Evolutionary conservation across 2,888 invertebrate species (phyloP).

Genomic region (Agriopis leucophaearia): DNA sequence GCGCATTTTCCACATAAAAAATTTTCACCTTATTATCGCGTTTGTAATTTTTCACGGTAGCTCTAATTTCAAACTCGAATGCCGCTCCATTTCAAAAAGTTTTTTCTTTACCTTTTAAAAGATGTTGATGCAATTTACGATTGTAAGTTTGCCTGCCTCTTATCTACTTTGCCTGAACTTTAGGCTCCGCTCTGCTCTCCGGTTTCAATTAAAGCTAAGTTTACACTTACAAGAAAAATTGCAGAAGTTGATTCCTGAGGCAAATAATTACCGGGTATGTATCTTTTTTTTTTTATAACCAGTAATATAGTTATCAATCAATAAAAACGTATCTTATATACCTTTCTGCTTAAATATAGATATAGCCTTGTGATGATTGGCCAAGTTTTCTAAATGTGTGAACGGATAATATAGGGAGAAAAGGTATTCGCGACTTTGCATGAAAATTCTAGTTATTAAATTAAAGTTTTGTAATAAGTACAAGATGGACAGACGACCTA

Average conservation of each 20-base stretch:
- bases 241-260: background rate
- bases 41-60: background rate
- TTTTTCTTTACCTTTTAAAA: conserved; percentile 14
- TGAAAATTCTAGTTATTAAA: too few species aligned
- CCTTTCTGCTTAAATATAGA: too few species aligned
- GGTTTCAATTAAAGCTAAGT: conserved; percentile 23
- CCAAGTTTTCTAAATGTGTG: too few species aligned
- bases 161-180: conserved; percentile 32
- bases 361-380: too few species aligned
- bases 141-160: conserved; percentile 32
- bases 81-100: background rate
- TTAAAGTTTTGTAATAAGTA: too few species aligned
- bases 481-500: too few species aligned
- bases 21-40: background rate
- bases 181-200: conserved; percentile 23
- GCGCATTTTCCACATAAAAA: too few species aligned
- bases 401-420: too few species aligned
- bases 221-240: conserved; percentile 1
- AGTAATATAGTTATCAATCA: too few species aligned
- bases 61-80: conserved; percentile 3
- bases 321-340: too few species aligned
- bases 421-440: too few species aligned
- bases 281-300: background rate
- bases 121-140: conserved; percentile 33
- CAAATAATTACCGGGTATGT: background rate